These are phyloP conservation scores for Eleutherodactylus coqui DNA, from an alignment of 2,797 vertebrate species.

Conservation along the genomic window DNA sequence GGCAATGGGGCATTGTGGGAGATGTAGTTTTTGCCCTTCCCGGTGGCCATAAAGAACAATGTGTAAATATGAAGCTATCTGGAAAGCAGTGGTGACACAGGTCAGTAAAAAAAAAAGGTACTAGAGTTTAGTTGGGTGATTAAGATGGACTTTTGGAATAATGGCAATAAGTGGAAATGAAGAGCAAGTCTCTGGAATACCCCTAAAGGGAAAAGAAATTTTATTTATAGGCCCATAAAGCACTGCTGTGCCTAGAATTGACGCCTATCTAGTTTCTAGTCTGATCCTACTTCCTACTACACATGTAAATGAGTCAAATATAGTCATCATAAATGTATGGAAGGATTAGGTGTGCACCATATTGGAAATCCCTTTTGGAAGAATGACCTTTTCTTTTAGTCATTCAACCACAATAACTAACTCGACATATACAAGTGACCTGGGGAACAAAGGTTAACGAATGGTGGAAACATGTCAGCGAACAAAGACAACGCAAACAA, in stretches of 20 bases:
- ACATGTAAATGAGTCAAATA: neutral
- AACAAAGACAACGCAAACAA: neutral
- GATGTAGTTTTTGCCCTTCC: too few species aligned
- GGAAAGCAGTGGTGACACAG: too few species aligned
- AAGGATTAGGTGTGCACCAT: neutral
- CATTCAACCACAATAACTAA: conserved; percentile 29
- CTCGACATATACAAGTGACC: conserved; percentile 27
- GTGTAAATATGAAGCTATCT: too few species aligned
- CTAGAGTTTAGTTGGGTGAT: too few species aligned
- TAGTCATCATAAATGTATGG: neutral
- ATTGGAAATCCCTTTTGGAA: neutral
- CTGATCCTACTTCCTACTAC: neutral
- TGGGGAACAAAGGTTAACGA: conserved; percentile 36
- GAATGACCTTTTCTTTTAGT: neutral
- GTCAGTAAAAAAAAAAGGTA: too few species aligned
- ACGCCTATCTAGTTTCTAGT: neutral
- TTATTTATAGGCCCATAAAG: too few species aligned
- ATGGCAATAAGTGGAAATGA: too few species aligned
- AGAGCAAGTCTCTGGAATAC: too few species aligned
- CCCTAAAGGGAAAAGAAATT: too few species aligned
- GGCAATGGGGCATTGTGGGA: too few species aligned
- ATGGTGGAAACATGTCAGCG: conserved; percentile 6
- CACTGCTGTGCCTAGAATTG: neutral
- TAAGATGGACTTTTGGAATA: too few species aligned
- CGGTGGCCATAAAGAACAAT: too few species aligned